These are phyloP conservation scores for Pica pica DNA, from an alignment of 2,113 vertebrate species.

Conservation along the genomic window DNA sequence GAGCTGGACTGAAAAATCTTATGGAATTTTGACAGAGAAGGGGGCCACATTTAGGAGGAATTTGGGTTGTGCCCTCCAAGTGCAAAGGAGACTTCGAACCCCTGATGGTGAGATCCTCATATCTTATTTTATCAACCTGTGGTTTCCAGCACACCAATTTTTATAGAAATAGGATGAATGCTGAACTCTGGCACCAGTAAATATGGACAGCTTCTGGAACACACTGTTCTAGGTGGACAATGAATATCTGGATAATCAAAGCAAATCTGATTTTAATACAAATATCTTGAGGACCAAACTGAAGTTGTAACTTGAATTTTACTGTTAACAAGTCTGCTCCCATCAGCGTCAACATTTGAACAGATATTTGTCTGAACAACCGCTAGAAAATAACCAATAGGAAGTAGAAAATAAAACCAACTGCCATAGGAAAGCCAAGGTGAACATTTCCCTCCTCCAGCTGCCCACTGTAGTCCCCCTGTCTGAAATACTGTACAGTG, in stretches of 20 bases:
- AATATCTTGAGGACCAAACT: background rate
- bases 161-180: background rate
- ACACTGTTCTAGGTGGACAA: background rate
- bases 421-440: background rate
- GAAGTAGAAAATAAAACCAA: background rate
- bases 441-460: background rate
- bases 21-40: background rate
- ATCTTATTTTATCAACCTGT: background rate
- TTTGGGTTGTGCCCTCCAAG: too few species aligned
- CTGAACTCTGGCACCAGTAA: background rate
- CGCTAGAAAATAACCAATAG: background rate
- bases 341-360: background rate
- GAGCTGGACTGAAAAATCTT: background rate
- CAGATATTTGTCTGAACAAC: background rate
- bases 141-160: background rate
- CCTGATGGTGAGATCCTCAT: background rate
- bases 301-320: background rate
- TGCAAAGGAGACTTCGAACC: accelerated
- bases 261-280: background rate
- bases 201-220: background rate
- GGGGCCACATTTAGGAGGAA: background rate
- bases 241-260: background rate
- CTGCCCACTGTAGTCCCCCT: background rate
- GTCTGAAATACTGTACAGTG: background rate
- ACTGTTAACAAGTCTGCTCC: background rate